These are phyloP conservation scores for Cyclina sinensis DNA, from an alignment of 1,140 invertebrate genomes.

Conservation along the genomic window DNA sequence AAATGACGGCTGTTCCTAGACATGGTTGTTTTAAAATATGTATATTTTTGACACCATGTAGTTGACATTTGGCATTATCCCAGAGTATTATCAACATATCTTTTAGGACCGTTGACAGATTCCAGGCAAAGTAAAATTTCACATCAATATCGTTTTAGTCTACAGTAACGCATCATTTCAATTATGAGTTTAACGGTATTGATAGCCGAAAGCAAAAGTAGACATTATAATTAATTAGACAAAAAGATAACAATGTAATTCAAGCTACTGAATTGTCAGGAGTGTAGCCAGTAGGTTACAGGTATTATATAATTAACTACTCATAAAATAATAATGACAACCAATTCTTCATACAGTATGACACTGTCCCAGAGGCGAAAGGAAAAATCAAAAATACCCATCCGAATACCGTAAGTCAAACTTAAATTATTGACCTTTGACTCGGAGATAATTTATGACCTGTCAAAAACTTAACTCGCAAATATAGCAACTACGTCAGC, in stretches of 20 bases:
- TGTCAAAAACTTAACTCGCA: neutral
- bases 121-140: no score
- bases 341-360: neutral
- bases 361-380: neutral
- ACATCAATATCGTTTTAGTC: no score
- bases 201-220: neutral
- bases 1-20: no score
- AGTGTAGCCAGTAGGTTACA: constrained; percentile 1
- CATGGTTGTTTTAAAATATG: no score
- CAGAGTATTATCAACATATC: no score
- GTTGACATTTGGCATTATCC: no score
- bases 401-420: constrained; percentile 18
- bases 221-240: neutral
- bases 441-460: neutral
- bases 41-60: no score
- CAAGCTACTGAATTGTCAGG: neutral
- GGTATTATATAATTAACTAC: constrained; percentile 26
- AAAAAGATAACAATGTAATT: no score
- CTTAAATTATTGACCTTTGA: constrained; percentile 29
- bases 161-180: no score
- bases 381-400: neutral
- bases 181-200: no score
- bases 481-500: no score
- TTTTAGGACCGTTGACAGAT: no score
- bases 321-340: constrained; percentile 29